Evolutionary conservation across 2,113 vertebrate species (phyloP).

Genomic region (Nesogale talazaci): DNA sequence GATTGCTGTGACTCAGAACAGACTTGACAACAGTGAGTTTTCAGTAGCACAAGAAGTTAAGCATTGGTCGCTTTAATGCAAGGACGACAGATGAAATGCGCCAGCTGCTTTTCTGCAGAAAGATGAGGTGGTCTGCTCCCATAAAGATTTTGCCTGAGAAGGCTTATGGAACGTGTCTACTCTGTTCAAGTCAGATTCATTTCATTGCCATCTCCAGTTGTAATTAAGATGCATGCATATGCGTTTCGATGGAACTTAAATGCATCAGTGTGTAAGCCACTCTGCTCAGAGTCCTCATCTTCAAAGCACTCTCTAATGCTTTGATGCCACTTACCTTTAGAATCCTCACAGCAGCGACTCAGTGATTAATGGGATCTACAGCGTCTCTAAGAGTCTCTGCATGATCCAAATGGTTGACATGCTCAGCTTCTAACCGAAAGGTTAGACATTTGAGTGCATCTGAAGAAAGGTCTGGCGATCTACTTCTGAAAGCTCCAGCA

Average conservation of each 20-base stretch:
- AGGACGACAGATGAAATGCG: no score
- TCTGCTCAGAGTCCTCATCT: background rate
- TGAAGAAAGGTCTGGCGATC: background rate
- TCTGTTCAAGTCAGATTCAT: background rate
- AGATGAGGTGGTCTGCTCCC: no score
- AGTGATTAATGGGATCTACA: background rate
- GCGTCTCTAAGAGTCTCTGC: background rate
- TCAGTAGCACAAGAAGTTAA: no score
- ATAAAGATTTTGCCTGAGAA: no score
- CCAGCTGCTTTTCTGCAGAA: background rate
- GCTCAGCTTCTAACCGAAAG: background rate
- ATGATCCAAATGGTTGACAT: background rate
- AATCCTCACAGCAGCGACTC: background rate
- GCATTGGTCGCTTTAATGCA: no score
- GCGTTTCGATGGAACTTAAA: background rate
- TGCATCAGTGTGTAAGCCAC: background rate
- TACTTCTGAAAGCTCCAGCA: background rate
- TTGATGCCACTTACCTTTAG: background rate
- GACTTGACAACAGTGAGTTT: no score
- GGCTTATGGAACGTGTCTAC: no score
- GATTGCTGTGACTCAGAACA: no score
- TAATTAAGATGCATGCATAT: background rate
- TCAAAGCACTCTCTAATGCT: background rate
- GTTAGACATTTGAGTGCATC: background rate
- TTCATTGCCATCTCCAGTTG: background rate